Base-by-base conservation (phyloP, 2,113 vertebrate genomes). In the Daphoenositta chrysoptera region DNA sequence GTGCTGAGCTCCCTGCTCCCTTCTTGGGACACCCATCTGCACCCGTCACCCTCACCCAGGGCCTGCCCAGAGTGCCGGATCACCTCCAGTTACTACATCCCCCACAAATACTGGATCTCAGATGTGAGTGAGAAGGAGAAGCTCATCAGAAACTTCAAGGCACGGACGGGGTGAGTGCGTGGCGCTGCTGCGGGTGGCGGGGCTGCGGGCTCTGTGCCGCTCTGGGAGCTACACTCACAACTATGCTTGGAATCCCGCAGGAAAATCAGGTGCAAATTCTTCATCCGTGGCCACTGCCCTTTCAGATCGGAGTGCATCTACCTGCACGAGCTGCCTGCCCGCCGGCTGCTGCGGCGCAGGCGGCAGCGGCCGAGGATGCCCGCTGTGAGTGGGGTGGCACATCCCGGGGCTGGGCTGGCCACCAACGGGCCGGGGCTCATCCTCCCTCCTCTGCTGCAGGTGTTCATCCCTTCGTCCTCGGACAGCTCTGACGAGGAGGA, bases 221-320 rank as follows among this genome's bases (percentile, higher is more conserved):
- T 17, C 22, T 3, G 0, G 17, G 69, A 37, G 24, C 39, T 20
- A 4, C 8, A 0, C n/a, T 80, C 27, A 6, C 66, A 39, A 0
- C 58, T 6, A 1, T 3, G 27, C 33, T 89, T 65, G 51, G 31
- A 66, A 80, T 78, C 58, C 71, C 45, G 0, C 72, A 99, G 99
- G 91, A 99, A 98, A 96, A 99, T 98, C 96, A 97, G 76, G 26
- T 99, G 99, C 96, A 97, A 88, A 63, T 98, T 98, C 96, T 99
- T 98, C 40, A 22, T 96, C 23, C 97, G 84, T 2, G 97, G 98
- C 80, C 94, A 28, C 83, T 99, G 99, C 90, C 99, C 99, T 4
- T 99, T 99, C 96, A 98, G 98, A 85, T 97, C 98, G 0, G 98
- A 99, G 75, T 99, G 99, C 71, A 98, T 99, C 92, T 99, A 99